Evolutionary conservation across 2,797 vertebrate species (phyloP).

Genomic region (Vireo griseus): DNA sequence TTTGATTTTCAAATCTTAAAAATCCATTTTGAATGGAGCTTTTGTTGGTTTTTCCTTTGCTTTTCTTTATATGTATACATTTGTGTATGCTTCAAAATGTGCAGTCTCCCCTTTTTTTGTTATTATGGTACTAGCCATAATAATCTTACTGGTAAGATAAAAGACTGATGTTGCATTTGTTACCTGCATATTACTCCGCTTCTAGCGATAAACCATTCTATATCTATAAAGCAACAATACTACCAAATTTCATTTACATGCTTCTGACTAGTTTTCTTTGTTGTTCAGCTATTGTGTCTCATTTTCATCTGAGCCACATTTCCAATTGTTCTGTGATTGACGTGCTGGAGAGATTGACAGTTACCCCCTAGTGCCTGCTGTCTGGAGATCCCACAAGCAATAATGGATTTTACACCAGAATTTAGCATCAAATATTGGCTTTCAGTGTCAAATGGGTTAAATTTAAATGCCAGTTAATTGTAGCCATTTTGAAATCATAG

Average conservation of each 20-base stretch:
- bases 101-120: not conserved
- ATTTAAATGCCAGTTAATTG: constrained; percentile 60
- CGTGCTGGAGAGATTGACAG: constrained; percentile 63
- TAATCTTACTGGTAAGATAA: not conserved
- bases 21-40: not conserved
- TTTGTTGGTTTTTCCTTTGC: not conserved
- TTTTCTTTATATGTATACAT: not conserved
- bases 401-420: constrained; percentile 69
- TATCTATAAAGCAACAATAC: constrained; percentile 17
- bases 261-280: constrained; percentile 63
- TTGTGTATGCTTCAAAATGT: not conserved
- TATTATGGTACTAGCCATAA: not conserved
- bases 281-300: constrained; percentile 63
- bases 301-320: constrained; percentile 64
- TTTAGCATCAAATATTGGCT: constrained; percentile 70
- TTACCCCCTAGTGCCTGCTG: constrained; percentile 67
- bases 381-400: constrained; percentile 68
- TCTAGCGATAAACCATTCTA: constrained; percentile 15
- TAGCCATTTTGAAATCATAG: constrained; percentile 49
- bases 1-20: not conserved
- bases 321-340: constrained; percentile 68
- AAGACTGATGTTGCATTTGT: not conserved
- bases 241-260: constrained; percentile 18
- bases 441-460: constrained; percentile 70
- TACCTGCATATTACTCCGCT: not conserved